Evolutionary conservation across 2,888 invertebrate genomes (phyloP), one percentile per base, ranked within the genome.

Genomic region (Orthosia cruda): DNA sequence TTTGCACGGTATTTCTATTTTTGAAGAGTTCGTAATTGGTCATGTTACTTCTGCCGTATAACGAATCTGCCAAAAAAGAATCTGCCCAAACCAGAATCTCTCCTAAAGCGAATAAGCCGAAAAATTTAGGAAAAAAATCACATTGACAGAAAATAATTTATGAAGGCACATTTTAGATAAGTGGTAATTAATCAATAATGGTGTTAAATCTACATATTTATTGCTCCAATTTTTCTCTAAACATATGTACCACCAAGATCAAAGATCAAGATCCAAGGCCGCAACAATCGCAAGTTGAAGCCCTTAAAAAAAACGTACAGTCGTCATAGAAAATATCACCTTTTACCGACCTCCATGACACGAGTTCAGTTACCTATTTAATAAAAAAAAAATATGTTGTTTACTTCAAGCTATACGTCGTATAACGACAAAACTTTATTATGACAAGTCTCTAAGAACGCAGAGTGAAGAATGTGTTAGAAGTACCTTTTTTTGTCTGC

Each of bases 381-480:
- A 11, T 52, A 50, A 23, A 57, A 66, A 52, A 66, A 52, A 12
- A 40, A 40, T 40, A 64, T 16, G 13, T 40, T 59, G 16, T 49
- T 57, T 54, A 23, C 62, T 13, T 71, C 58, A 50, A 55, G 11
- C 32, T 45, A 16, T 66, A 61, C 57, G 57, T 59, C 52, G 49
- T 1, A 12, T 49, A 16, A 61, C 32, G 40, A 54, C 26, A 57
- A 67, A 63, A 62, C n/a, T 20, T n/a, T n/a, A 59, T 32, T 16
- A 65, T 66, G 12, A 57, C 13, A 62, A 65, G 16, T 58, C 9
- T 9, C 40, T 40, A 4, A 52, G 4, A 55, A 12, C 13, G 55
- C 61, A 82, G 85, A 68, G 55, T 32, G 9, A 55, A 40, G 50
- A 79, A 85, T 68, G 23, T 13, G n/a, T 4, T 78, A 85, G 85